Evolutionary conservation across 2,113 vertebrate species (phyloP), one percentile per base, ranked within the genome.

Genomic region (Bubo bubo): DNA sequence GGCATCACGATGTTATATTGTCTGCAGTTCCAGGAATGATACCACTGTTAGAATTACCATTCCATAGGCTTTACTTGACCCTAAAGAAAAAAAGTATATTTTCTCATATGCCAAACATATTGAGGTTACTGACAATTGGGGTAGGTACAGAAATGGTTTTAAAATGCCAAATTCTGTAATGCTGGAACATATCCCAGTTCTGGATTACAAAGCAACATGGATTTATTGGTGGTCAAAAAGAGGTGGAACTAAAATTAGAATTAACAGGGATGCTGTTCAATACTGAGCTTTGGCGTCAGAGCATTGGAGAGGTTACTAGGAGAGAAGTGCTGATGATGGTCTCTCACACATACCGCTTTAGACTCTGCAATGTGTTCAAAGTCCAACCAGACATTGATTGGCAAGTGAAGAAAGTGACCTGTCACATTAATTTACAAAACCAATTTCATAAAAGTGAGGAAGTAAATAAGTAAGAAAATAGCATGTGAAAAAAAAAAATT

Each of bases 181-280:
- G 77, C 86, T 95, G 94, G 94, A 90, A 85, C n/a, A 12, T 22
- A n/a, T 64, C 49, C 60, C 59, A 50, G 79, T 47, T 90, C 70
- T 86, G 86, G 63, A 20, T 93, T 68, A 47, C 53, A 39, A 81
- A 75, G 41, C 87, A 90, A 17, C 58, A 90, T 96, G 87, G 95
- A 92, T 95, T 95, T 96, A 94, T 95, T 88, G 82, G 96, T 91
- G 84, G 93, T 94, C 91, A 93, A 8, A 95, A 91, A 86, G 84
- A 90, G 60, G 84, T 79, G 79, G 95, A 67, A 93, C 94, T 94
- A 96, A 97, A 97, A 95, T 97, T 94, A 97, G 95, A 95, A 72
- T 91, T 95, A 97, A 43, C 84, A 43, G 26, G 92, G 89, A 22
- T 71, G 86, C 47, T 50, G 86, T 71, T 97, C 86, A 75, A 74